Conservation (phyloP, 2,888 invertebrate species). For the Sarcophaga variegata region DNA sequence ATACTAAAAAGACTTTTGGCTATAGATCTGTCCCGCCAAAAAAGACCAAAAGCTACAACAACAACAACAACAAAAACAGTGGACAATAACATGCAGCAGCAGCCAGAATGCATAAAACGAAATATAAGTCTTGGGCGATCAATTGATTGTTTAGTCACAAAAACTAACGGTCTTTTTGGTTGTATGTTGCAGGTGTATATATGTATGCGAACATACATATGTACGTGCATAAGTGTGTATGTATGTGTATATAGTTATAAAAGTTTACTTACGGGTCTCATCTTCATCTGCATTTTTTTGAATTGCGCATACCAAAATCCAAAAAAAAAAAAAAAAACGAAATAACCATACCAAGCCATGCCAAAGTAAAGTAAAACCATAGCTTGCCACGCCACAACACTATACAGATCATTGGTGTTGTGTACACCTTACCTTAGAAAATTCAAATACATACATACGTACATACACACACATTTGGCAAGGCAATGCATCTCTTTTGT, state of each 20-base stretch:
- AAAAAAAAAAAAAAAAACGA: conserved; percentile 14
- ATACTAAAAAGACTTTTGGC: conserved; percentile 47
- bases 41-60: no score
- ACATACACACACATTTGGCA: conserved; percentile 9
- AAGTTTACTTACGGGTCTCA: conserved; percentile 54
- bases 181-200: conserved; percentile 39
- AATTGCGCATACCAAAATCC: conserved; percentile 48
- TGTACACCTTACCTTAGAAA: conserved; percentile 36
- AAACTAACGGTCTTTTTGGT: conserved; percentile 68
- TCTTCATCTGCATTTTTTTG: conserved; percentile 70
- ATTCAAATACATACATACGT: conserved; percentile 14
- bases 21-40: conserved; percentile 67
- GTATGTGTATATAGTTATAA: conserved; percentile 35
- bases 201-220: neutral
- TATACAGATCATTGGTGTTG: conserved; percentile 25
- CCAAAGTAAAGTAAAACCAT: conserved; percentile 34
- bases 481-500: conserved; percentile 33
- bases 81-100: conserved; percentile 57
- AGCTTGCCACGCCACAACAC: conserved; percentile 62
- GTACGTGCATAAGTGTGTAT: neutral
- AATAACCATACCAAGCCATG: conserved; percentile 36
- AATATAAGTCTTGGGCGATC: conserved; percentile 65
- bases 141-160: conserved; percentile 69
- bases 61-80: conserved; percentile 23
- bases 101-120: conserved; percentile 46